Percentiles rank a stretch among this genome's conserved stretches.
Evolutionary conservation across 1,140 invertebrate genomes (phyloP).

Genomic region (Eueides isabella): DNA sequence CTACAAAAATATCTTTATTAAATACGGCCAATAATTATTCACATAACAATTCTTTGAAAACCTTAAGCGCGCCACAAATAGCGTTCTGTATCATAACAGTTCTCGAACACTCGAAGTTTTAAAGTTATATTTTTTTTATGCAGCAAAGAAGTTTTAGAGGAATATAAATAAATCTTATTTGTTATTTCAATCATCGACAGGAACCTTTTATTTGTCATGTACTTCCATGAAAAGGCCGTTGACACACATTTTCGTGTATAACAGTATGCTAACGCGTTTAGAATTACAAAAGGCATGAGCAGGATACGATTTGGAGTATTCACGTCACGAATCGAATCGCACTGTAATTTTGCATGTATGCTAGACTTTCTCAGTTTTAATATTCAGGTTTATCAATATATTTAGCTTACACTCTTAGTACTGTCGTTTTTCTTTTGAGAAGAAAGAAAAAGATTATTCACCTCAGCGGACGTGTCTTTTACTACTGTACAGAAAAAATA

Average conservation of each 20-base stretch:
- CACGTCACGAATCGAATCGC: conserved; percentile 55
- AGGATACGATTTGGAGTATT: conserved; percentile 63
- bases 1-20: conserved; percentile 9
- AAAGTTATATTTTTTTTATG: no score
- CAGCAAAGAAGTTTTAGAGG: background rate
- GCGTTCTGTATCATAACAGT: conserved; percentile 1
- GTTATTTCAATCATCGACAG: conserved; percentile 7
- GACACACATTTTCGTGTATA: conserved; percentile 56
- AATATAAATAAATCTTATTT: background rate
- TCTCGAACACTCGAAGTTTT: background rate
- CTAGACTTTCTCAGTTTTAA: background rate
- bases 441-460: conserved; percentile 70
- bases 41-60: background rate
- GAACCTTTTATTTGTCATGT: conserved; percentile 29
- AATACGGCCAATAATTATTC: conserved; percentile 14
- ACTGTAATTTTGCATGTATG: conserved; percentile 27
- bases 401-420: background rate
- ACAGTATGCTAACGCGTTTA: conserved; percentile 58
- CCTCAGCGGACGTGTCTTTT: conserved; percentile 66
- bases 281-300: conserved; percentile 60
- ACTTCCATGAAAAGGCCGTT: conserved; percentile 41
- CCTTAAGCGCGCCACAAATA: background rate
- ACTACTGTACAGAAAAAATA: conserved; percentile 58
- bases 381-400: background rate
- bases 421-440: conserved; percentile 2